Evolutionary conservation across 2,797 vertebrate genomes (phyloP).

Genomic region (Todus mexicanus): DNA sequence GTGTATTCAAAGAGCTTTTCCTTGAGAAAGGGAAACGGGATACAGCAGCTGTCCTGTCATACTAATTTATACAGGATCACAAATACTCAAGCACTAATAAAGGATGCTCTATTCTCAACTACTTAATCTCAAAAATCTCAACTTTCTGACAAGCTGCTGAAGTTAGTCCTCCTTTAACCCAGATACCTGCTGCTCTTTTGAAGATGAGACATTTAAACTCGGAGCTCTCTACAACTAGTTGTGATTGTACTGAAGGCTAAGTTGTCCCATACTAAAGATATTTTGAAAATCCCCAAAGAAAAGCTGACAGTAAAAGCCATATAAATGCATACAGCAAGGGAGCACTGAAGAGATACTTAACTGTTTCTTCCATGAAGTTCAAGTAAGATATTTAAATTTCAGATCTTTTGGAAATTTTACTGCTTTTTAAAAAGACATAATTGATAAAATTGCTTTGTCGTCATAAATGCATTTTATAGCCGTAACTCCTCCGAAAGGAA

Average conservation of each 20-base stretch:
- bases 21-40: background rate
- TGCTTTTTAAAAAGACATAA: background rate
- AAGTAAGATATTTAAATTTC: background rate
- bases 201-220: background rate
- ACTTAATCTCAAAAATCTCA: background rate
- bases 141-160: background rate
- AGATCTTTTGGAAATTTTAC: background rate
- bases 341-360: background rate
- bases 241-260: accelerated
- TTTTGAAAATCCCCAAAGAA: background rate
- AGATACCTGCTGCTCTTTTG: background rate
- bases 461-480: background rate
- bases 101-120: background rate
- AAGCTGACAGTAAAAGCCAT: background rate
- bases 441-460: background rate
- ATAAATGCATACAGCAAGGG: background rate
- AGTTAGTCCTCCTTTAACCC: background rate
- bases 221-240: accelerated
- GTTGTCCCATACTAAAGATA: accelerated
- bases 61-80: background rate
- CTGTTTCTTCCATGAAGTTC: background rate
- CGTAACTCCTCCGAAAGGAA: background rate
- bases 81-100: background rate
- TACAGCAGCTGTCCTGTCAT: background rate
- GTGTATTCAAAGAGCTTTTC: background rate